A percentile compares a stretch with the other conserved stretches of the same genome.
Evolutionary conservation across 2,113 vertebrate species (phyloP).

Genomic region (Odontesthes bonariensis): DNA sequence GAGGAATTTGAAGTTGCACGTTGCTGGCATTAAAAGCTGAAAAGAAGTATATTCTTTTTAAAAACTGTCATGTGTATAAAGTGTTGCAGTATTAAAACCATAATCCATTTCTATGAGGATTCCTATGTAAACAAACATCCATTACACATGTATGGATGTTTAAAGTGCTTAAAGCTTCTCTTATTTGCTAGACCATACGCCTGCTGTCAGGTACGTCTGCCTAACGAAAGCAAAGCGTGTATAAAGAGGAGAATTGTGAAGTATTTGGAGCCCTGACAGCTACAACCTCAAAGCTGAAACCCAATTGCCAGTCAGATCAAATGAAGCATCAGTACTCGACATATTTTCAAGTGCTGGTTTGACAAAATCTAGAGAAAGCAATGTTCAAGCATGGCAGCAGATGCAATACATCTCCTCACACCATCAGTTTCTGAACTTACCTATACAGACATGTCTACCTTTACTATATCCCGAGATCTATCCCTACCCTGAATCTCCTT

Average conservation of each 20-base stretch:
- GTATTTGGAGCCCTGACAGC: background rate
- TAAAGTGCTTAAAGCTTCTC: constrained; percentile 8
- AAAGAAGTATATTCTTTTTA: constrained; percentile 42
- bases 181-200: constrained; percentile 1
- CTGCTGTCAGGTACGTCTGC: constrained; percentile 7
- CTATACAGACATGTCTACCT: too few species aligned
- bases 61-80: constrained; percentile 33
- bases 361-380: background rate
- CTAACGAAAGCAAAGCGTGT: background rate
- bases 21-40: constrained; percentile 39
- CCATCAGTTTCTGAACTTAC: too few species aligned
- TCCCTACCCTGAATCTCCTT: too few species aligned
- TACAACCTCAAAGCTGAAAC: constrained; percentile 10
- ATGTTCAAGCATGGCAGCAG: background rate
- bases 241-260: background rate
- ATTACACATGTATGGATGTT: constrained; percentile 23
- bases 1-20: constrained; percentile 49
- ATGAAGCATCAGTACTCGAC: background rate
- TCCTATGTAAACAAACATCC: constrained; percentile 41
- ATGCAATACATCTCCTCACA: background rate
- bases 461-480: too few species aligned
- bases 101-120: constrained; percentile 37
- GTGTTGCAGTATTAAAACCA: constrained; percentile 34
- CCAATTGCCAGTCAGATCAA: background rate
- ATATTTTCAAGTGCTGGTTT: background rate